Evolutionary conservation across 2,888 invertebrate genomes (phyloP).

Genomic region (Ormia ochracea): DNA sequence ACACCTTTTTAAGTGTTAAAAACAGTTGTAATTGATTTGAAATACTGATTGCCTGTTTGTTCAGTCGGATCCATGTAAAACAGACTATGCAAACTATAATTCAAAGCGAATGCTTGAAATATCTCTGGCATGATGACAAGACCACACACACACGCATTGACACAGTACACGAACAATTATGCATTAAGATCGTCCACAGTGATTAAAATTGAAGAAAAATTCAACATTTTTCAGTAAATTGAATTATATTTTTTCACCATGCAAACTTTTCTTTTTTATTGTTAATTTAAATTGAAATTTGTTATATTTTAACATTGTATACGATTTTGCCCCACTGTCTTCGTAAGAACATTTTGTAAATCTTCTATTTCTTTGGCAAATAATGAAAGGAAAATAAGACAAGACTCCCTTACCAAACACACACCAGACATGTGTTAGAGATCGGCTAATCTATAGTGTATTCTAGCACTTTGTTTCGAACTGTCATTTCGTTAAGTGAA

Average conservation of each 20-base stretch:
- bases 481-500: slow-evolving; percentile 36
- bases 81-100: slow-evolving; percentile 12
- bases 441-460: neutral
- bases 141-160: slow-evolving; percentile 36
- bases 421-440: neutral
- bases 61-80: neutral
- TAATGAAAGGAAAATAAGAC: neutral
- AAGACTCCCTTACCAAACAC: neutral
- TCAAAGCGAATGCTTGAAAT: slow-evolving; percentile 35
- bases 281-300: too few relatives aligned
- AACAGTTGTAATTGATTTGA: slow-evolving; percentile 57
- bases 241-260: neutral
- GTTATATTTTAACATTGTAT: neutral
- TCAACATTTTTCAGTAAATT: neutral
- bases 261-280: too few relatives aligned
- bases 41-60: slow-evolving; percentile 6
- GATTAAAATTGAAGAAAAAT: too few relatives aligned
- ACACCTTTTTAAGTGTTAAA: slow-evolving; percentile 59
- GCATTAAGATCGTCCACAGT: neutral
- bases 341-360: neutral
- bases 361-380: slow-evolving; percentile 4
- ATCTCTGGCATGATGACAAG: slow-evolving; percentile 18
- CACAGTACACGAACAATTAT: slow-evolving; percentile 1
- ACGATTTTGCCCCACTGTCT: slow-evolving; percentile 10
- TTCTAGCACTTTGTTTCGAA: slow-evolving; percentile 47